Evolutionary conservation across 2,797 vertebrate species (phyloP).

Genomic region (Oreochromis grahami): DNA sequence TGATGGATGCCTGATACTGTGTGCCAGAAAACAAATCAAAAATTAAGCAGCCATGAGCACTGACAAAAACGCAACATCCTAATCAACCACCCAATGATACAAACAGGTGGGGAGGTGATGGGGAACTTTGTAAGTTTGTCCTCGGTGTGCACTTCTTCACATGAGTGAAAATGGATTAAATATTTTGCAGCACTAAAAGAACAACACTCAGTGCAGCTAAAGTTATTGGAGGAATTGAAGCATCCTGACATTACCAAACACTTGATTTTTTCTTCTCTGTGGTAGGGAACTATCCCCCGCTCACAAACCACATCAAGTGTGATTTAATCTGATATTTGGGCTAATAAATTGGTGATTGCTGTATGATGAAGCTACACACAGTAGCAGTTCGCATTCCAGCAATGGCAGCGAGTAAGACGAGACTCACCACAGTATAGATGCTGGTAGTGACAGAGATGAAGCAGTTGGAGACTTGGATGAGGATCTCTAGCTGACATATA

Average conservation of each 20-base stretch:
- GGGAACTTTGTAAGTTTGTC: not conserved
- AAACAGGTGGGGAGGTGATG: not conserved
- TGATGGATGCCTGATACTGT: slow-evolving; percentile 10
- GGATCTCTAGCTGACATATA: not conserved
- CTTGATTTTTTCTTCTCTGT: slow-evolving; percentile 36
- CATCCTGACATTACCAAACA: slow-evolving; percentile 34
- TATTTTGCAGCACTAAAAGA: not conserved
- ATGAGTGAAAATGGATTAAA: not conserved
- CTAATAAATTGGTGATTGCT: not conserved
- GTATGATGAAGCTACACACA: not conserved
- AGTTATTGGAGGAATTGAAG: slow-evolving; percentile 16
- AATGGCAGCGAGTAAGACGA: not conserved
- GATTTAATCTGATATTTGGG: not conserved
- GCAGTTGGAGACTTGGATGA: not conserved
- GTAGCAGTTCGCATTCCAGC: not conserved
- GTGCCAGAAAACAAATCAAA: slow-evolving; percentile 39
- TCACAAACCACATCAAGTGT: not conserved
- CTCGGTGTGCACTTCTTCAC: not conserved
- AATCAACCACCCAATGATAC: slow-evolving; percentile 40
- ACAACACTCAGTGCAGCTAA: not conserved
- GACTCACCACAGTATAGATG: not conserved
- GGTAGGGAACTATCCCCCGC: not conserved
- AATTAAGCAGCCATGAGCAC: slow-evolving; percentile 16
- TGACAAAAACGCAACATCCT: slow-evolving; percentile 28
- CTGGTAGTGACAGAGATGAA: not conserved